Conservation (phyloP, 2,113 vertebrate species). For the Aptenodytes forsteri region DNA sequence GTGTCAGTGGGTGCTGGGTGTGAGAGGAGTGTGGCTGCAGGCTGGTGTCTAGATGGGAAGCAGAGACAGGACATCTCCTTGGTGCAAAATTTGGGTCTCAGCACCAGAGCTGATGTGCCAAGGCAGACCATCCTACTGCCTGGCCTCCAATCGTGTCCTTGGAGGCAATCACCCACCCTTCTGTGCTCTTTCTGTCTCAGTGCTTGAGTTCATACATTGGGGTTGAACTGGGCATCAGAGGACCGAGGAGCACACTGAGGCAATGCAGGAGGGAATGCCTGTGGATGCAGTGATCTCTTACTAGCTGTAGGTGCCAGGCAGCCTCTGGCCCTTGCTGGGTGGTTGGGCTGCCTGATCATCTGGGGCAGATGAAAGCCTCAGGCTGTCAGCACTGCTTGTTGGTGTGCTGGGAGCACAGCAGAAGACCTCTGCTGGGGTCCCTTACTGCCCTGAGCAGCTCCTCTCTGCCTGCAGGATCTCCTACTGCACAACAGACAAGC, state of each 20-base stretch:
- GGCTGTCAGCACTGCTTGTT: background rate
- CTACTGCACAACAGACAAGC: conserved; percentile 92
- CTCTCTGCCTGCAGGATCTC: conserved; percentile 82
- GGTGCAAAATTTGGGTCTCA: background rate
- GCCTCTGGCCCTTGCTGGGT: background rate
- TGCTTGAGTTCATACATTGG: background rate
- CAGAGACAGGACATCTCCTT: background rate
- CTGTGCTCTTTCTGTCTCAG: background rate
- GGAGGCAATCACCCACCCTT: background rate
- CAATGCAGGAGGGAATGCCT: background rate
- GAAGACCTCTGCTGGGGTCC: background rate
- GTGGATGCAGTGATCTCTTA: background rate
- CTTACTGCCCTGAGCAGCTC: background rate
- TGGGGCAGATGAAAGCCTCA: background rate
- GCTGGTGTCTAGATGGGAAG: background rate
- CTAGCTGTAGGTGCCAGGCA: background rate
- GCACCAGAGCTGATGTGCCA: background rate
- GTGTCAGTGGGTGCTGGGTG: background rate
- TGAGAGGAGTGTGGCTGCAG: background rate
- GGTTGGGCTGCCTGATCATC: background rate
- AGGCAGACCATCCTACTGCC: background rate
- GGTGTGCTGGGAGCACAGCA: background rate
- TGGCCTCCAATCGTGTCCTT: background rate
- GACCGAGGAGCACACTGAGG: background rate
- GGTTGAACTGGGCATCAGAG: background rate